A percentile compares a stretch with the other conserved stretches of the same genome.
Evolutionary conservation across 2,888 invertebrate genomes (phyloP).

Genomic region (Ramazzottius varieornatus): DNA sequence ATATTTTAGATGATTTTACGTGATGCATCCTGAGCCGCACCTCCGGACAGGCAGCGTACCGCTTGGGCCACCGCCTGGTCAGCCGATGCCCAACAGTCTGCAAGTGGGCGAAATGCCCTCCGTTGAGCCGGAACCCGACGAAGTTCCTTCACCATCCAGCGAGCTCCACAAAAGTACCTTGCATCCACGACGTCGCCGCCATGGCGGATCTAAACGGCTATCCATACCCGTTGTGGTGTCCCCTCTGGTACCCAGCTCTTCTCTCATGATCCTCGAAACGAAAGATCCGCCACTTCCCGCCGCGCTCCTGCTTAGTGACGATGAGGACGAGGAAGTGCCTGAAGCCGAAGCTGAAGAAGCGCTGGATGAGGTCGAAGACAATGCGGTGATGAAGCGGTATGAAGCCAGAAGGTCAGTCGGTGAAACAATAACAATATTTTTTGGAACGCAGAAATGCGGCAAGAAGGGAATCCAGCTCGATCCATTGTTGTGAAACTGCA

Average conservation of each 20-base stretch:
- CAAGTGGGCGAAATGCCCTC: constrained; percentile 1
- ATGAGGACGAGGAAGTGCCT: background rate
- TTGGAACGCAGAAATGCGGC: too few species aligned
- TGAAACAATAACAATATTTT: too few species aligned
- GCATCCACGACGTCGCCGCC: too few species aligned
- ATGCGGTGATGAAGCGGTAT: too few species aligned
- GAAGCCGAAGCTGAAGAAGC: too few species aligned
- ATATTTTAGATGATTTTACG: background rate
- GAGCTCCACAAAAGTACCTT: background rate
- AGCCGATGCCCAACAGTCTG: background rate
- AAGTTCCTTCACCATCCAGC: background rate
- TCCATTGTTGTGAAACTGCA: too few species aligned
- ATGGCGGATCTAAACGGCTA: too few species aligned
- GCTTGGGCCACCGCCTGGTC: background rate
- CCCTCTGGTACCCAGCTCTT: background rate
- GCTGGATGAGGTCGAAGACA: too few species aligned
- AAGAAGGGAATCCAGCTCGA: too few species aligned
- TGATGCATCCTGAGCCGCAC: background rate
- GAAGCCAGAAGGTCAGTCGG: too few species aligned
- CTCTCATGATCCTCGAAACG: background rate
- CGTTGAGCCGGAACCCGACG: background rate
- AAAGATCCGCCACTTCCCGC: background rate
- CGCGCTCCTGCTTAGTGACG: background rate
- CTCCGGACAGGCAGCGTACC: background rate
- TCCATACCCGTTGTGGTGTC: background rate